These are phyloP conservation scores for Tridacna crocea DNA, from an alignment of 2,888 invertebrate genomes.

Conservation along the genomic window DNA sequence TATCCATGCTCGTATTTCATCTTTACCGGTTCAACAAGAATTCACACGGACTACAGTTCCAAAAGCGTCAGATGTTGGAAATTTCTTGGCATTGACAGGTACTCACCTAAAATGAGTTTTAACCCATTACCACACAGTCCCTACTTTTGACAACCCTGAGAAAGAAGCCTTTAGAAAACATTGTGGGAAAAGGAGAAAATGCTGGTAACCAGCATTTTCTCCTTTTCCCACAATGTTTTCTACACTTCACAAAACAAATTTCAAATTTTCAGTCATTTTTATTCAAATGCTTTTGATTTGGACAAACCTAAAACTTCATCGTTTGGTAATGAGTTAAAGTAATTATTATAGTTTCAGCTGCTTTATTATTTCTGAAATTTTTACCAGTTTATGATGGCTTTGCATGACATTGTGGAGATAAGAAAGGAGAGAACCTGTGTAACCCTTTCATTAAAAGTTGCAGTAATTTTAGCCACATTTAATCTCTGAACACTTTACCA, in stretches of 20 bases:
- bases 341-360: not conserved
- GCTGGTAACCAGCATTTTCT: not conserved
- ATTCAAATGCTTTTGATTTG: no score
- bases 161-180: not conserved
- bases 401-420: not conserved
- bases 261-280: no score
- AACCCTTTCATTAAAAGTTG: no score
- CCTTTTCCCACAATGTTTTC: not conserved
- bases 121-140: not conserved
- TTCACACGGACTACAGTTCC: constrained; percentile 89
- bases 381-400: not conserved
- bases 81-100: constrained; percentile 91
- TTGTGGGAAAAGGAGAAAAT: constrained; percentile 2
- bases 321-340: not conserved
- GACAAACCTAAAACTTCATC: not conserved
- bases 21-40: constrained; percentile 89
- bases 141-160: not conserved
- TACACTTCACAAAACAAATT: no score
- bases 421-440: no score
- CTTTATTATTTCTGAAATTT: not conserved
- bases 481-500: no score
- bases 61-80: constrained; percentile 89
- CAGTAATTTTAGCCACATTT: no score
- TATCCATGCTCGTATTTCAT: constrained; percentile 88
- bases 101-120: constrained; percentile 4